Base-by-base conservation (phyloP, 2,113 vertebrate genomes). In the Gopherus flavomarginatus region DNA sequence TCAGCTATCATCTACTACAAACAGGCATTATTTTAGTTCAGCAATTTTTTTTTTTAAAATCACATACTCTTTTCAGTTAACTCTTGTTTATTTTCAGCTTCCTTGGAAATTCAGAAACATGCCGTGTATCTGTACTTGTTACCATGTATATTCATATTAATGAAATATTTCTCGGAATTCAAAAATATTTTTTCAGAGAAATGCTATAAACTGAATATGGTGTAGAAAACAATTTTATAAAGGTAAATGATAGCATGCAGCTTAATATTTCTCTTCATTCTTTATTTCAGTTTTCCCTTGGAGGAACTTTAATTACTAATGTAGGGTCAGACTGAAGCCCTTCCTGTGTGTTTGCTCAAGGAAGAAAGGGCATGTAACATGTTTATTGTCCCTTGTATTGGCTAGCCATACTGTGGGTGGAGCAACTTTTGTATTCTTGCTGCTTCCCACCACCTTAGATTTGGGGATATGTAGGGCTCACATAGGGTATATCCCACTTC, bases 31-130 rank as follows among this genome's bases (percentile, higher is more conserved):
- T 93, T 91, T 88, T 89, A 84, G 29, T 31, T 85, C 9, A 0
- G 0, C 77, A 93, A 80, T 95, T 96, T 22, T 22, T 54, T 54
- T 54, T 35, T 26, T 7, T 4, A 4, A 44, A 92, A 21, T 49
- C 52, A 35, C 17, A 56, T 53, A 44, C 1, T 84, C 1, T 89
- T 69, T 69, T 69, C 35, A 21, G 17, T n/a, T 69, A 69, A 19
- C 35, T n/a, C 27, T 69, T 69, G 35, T 69, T 87, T 62, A 19
- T 91, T 95, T 95, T 93, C 44, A 50, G 2, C 69, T 77, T 72
- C 42, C 26, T 2, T 81, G 56, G 72, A 90, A 93, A 85, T 69
- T 85, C 50, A 65, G 81, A 83, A 93, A 72, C 72, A 2, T 27
- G 8, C 8, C 53, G 3, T 16, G 1, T 85, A 8, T 22, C 4